Conservation (phyloP, 2,797 vertebrate species). For the Pelodytes ibericus region DNA sequence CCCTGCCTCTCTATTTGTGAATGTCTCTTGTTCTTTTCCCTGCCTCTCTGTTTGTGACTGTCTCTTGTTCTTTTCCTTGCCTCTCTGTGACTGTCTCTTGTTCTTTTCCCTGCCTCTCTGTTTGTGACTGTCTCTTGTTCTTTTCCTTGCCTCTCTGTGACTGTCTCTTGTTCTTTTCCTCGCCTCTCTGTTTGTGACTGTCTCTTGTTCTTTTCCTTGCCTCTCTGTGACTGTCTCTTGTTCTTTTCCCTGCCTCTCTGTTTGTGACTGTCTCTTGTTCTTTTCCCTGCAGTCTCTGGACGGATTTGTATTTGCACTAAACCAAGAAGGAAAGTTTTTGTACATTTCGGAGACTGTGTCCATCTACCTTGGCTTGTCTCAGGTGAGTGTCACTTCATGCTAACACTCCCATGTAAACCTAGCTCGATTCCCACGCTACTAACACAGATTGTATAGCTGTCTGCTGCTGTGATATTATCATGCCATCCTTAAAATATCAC, state of each 20-base stretch:
- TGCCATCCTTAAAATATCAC: no score
- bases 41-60: neutral
- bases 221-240: constrained; percentile 62
- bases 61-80: neutral
- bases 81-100: neutral
- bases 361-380: constrained; percentile 98
- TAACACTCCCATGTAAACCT: neutral
- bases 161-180: no score
- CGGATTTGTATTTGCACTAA: constrained; percentile 99
- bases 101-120: constrained; percentile 55
- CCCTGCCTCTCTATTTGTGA: neutral
- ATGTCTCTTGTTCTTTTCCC: neutral
- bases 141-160: constrained; percentile 53
- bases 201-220: constrained; percentile 53
- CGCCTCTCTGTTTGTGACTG: constrained; percentile 57
- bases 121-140: no score
- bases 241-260: constrained; percentile 46
- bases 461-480: no score
- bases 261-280: constrained; percentile 60
- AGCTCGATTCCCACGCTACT: neutral
- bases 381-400: constrained; percentile 82
- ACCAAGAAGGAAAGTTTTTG: constrained; percentile 98
- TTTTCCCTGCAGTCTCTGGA: constrained; percentile 88
- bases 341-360: constrained; percentile 99
- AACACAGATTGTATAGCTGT: neutral